Evolutionary conservation across 2,888 invertebrate genomes (phyloP).

Genomic region (Cephus pygmeus): DNA sequence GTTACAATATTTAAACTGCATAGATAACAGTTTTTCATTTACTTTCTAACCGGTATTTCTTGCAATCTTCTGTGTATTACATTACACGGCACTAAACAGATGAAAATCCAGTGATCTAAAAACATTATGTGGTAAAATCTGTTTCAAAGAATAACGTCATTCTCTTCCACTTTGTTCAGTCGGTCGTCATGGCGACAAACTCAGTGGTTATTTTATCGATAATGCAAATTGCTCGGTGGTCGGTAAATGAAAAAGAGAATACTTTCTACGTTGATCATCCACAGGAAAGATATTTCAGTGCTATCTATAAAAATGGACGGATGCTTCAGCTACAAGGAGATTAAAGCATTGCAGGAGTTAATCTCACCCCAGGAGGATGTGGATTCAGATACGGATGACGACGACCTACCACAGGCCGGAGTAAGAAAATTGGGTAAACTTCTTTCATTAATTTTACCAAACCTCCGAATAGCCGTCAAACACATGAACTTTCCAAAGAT

Average conservation of each 20-base stretch:
- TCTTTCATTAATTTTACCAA: background rate
- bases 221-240: background rate
- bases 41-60: background rate
- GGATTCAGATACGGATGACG: conserved; percentile 54
- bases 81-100: background rate
- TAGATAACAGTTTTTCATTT: background rate
- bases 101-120: background rate
- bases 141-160: background rate
- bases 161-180: background rate
- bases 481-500: background rate
- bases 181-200: background rate
- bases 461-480: background rate
- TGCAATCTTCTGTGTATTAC: background rate
- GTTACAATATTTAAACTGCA: background rate
- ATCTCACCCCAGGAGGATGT: conserved; percentile 48
- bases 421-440: conserved; percentile 50
- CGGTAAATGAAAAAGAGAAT: background rate
- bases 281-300: background rate
- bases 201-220: background rate
- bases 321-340: conserved; percentile 46
- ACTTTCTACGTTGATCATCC: background rate
- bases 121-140: background rate
- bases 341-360: conserved; percentile 55
- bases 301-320: conserved; percentile 45
- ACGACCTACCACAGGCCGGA: conserved; percentile 53